Percentiles rank a stretch among this genome's conserved stretches.
Evolutionary conservation across 1,140 invertebrate species (phyloP).

Genomic region (Drosophila prosaltans): DNA sequence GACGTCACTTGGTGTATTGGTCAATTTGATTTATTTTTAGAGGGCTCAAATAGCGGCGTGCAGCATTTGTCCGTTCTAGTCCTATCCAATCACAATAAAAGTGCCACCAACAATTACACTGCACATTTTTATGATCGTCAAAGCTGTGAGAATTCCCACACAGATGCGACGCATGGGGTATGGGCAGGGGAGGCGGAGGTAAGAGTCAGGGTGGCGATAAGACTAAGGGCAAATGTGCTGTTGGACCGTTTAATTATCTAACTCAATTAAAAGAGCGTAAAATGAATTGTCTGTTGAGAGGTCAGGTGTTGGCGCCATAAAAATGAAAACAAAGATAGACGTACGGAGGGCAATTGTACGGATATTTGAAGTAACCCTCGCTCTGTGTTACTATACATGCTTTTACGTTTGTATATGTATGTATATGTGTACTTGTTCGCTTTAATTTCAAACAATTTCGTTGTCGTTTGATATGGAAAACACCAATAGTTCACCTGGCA

Average conservation of each 20-base stretch:
- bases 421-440: background rate
- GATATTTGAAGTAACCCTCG: background rate
- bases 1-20: background rate
- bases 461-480: conserved; percentile 33
- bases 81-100: conserved; percentile 76
- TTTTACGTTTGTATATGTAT: background rate
- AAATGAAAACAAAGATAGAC: conserved; percentile 18
- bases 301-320: conserved; percentile 70
- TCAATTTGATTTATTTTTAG: conserved; percentile 1
- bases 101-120: conserved; percentile 69
- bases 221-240: conserved; percentile 21
- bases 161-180: conserved; percentile 23
- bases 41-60: background rate
- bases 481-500: conserved; percentile 68
- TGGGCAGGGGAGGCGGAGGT: conserved; percentile 6
- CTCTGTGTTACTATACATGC: background rate
- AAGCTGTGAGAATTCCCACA: conserved; percentile 75
- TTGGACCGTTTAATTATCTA: conserved; percentile 71
- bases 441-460: conserved; percentile 20
- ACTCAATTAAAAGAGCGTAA: conserved; percentile 79
- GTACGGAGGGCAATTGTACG: background rate
- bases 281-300: conserved; percentile 61
- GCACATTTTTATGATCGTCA: conserved; percentile 66
- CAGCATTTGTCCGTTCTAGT: conserved; percentile 22
- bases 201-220: conserved; percentile 1